Base-by-base conservation (phyloP, 2,888 invertebrate genomes). In the Antheraea yamamai region DNA sequence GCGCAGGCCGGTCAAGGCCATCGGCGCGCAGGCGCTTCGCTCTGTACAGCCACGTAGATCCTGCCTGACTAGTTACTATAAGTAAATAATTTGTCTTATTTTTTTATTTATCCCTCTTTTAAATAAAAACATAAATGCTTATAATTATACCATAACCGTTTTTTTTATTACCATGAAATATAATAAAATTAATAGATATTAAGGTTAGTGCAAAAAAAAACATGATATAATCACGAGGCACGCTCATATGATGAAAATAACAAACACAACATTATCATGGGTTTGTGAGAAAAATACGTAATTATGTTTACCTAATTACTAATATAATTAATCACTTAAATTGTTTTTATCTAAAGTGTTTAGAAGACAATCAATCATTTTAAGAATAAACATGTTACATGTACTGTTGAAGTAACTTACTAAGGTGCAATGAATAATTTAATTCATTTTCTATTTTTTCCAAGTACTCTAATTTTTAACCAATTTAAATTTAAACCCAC, bases 1-100 rank as follows among this genome's bases (percentile, higher is more conserved):
- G 95, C 95, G 95, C 94, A 93, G 92, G 90, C 90, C 93, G 95
- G 95, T 95, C 95, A 95, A 95, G 95, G 95, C 94, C 95, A 89
- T 85, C 81, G 82, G 83, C 84, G 87, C 91, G 91, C 92, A 89
- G 77, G 87, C 91, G 90, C 89, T 82, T 78, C 78, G 82, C 80
- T 82, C 35, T 73, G 66, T 75, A 66, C 52, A 75, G 70, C 75
- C 75, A 73, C 68, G 75, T 75, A 75, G 71, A 75, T 52, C 73
- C 72, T 70, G 74, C 66, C 70, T 75, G 71, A 72, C 30, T 30
- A 61, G 61, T 61, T 72, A 74, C 61, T 47, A 61, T 71, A 72
- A 35, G 72, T 61, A 71, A 14, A n/a, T 47, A 72, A 75, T 75
- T 75, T 23, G n/a, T 61, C 6, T 68, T 58, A 35, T 61, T 74